Evolutionary conservation across 2,113 vertebrate species (phyloP).

Genomic region (Muscicapa adusta): DNA sequence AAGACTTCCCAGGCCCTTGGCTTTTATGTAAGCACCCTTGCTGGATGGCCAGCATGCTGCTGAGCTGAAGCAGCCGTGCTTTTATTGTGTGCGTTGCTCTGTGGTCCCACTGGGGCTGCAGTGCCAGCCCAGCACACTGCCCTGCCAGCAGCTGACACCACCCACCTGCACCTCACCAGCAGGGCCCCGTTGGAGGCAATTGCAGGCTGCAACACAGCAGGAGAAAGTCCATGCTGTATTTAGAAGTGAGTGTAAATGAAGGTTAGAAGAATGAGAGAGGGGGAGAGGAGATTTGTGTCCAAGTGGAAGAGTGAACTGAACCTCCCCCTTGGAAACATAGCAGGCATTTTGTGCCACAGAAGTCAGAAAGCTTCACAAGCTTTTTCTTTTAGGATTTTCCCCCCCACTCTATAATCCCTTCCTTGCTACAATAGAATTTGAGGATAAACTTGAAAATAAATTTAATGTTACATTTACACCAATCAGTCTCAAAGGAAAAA

Average conservation of each 20-base stretch:
- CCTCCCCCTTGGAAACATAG: neutral
- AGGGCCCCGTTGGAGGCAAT: neutral
- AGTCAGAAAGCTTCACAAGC: neutral
- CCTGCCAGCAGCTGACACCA: neutral
- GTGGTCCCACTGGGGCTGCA: neutral
- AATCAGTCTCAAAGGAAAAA: conserved; percentile 43
- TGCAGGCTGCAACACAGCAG: neutral
- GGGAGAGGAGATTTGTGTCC: neutral
- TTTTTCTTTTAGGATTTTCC: conserved; percentile 23
- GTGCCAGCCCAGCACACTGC: neutral
- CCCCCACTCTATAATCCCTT: conserved; percentile 25
- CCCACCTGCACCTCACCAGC: neutral
- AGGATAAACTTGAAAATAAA: conserved; percentile 58
- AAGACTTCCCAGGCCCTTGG: neutral
- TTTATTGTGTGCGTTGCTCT: neutral
- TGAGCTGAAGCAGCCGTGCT: neutral
- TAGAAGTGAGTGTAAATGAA: neutral
- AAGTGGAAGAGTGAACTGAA: neutral
- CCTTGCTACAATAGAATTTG: conserved; percentile 45
- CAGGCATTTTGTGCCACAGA: neutral
- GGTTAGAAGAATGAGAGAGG: neutral
- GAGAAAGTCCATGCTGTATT: neutral
- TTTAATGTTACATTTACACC: neutral
- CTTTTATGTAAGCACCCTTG: neutral
- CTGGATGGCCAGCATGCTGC: neutral